Evolutionary conservation across 2,797 vertebrate species (phyloP), one percentile per base, ranked within the genome.

Genomic region (Catostomus latipinnis): DNA sequence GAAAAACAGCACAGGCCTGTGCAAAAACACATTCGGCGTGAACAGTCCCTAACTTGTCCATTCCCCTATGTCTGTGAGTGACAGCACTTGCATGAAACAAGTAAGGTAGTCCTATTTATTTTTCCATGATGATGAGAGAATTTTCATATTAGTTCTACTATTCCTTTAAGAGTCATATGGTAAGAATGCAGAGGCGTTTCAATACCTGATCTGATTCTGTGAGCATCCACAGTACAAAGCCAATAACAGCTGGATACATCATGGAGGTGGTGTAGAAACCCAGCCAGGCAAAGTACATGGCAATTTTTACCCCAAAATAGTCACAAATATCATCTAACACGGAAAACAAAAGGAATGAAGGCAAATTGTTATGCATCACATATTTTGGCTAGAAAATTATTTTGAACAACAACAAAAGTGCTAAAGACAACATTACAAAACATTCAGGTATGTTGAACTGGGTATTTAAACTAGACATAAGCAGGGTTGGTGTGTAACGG

Each of bases 201-300:
- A 73, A 16, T 93, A 98, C 98, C 97, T 98, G 96, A 89, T 99
- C 96, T 0, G 95, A 96, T 88, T 98, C 96, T 0, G 97, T 98
- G 85, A 98, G 96, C 82, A 96, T 95, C 94, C 97, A 99, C 61
- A 99, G 94, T 83, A 98, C 94, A 43, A 98, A 96, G 83, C 98
- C 97, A 0, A 99, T 96, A 79, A 98, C 95, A 0, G 98, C 97
- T 0, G 98, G 98, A 87, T 99, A 99, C 12, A 99, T 94, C 96
- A 99, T 96, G 0, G 97, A 97, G 0, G 97, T 99, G 48, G 97
- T 99, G 92, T 98, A 99, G 92, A 98, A 98, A 1, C 97, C 98
- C 90, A 99, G 84, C 98, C 98, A 99, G 86, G 98, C 97, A 0
- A 99, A 99, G 80, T 99, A 99, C 97, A 99, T 96, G 74, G 95